Percentiles rank a stretch among this genome's conserved stretches.
Conservation (phyloP, 2,888 invertebrate species). For the Nomada ferruginata region DNA sequence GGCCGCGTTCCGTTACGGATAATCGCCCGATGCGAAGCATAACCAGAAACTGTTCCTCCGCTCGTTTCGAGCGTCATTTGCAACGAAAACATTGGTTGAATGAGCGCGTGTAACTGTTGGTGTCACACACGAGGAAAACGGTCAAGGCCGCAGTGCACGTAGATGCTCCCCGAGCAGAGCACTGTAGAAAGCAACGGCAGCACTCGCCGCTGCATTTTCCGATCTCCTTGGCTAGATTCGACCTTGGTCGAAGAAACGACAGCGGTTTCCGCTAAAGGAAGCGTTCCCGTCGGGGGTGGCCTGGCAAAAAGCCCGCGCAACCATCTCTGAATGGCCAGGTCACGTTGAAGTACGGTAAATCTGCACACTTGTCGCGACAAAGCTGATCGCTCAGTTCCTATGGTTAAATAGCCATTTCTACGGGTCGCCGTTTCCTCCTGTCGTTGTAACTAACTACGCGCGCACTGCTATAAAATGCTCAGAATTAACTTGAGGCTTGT, state of each 20-base stretch:
- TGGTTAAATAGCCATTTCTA: too few relatives aligned
- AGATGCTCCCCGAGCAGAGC: slow-evolving; percentile 45
- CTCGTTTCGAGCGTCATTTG: neutral
- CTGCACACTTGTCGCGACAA: slow-evolving; percentile 29
- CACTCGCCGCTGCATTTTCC: slow-evolving; percentile 39
- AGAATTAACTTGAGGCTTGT: too few relatives aligned
- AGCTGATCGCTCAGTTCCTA: neutral
- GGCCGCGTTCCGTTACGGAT: too few relatives aligned
- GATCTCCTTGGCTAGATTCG: slow-evolving; percentile 58
- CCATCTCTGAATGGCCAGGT: slow-evolving; percentile 27
- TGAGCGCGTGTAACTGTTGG: slow-evolving; percentile 54
- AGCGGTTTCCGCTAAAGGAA: slow-evolving; percentile 18
- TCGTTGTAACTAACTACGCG: too few relatives aligned
- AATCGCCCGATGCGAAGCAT: neutral
- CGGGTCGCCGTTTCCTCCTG: too few relatives aligned
- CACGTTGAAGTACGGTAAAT: slow-evolving; percentile 62
- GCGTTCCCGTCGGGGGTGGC: slow-evolving; percentile 25
- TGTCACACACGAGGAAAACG: slow-evolving; percentile 71
- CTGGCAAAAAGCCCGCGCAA: slow-evolving; percentile 21
- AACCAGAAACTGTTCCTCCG: neutral
- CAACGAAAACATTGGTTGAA: neutral
- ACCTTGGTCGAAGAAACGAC: slow-evolving; percentile 37
- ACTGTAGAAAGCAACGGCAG: slow-evolving; percentile 55
- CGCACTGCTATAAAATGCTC: too few relatives aligned
- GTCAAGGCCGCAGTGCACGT: slow-evolving; percentile 74